Evolutionary conservation across 2,888 invertebrate genomes (phyloP), one percentile per base, ranked within the genome.

Genomic region (Sylvicola fuscatus): DNA sequence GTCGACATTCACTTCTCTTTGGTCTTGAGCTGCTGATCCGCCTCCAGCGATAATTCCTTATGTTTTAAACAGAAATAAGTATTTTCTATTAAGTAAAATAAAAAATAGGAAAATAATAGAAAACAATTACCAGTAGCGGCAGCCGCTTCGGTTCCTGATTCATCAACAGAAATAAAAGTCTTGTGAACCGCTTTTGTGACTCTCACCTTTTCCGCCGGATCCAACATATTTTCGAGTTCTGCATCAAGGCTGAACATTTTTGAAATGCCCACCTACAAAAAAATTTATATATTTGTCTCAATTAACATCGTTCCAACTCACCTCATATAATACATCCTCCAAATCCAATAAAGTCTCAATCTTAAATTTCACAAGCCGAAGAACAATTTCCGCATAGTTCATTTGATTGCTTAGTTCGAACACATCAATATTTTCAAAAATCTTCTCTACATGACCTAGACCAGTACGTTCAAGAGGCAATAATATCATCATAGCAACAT

Each of bases 91-190:
- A n/a, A n/a, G 21, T 21, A 21, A 21, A 21, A 6, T 6, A 6
- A 6, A 6, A 6, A 21, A 21, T 21, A 21, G 21, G 21, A 21
- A 4, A 21, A 21, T 21, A 21, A 21, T 21, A 21, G 21, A 21
- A 21, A 21, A 6, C 8, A 21, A 21, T 6, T 60, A 81, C 83
- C 79, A 36, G 83, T 82, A 12, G 80, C 83, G 3, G 84, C 81
- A 29, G 84, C 75, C 1, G 82, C 80, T 49, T 84, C 86, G 2
- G 81, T 78, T 0, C 89, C 89, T 49, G 84, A 79, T 51, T 89
- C 89, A 52, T 83, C 79, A 1, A 89, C 79, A 48, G 82, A 79
- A 45, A 89, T 75, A 47, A 77, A 81, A 1, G 83, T 78, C 52
- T 87, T 87, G 49, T 89, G 87, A 1, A 83, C 53, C 3, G 77